A percentile compares a stretch with the other conserved stretches of the same genome.
Conservation (phyloP, 1,140 invertebrate species). For the Papilio polyxenes region DNA sequence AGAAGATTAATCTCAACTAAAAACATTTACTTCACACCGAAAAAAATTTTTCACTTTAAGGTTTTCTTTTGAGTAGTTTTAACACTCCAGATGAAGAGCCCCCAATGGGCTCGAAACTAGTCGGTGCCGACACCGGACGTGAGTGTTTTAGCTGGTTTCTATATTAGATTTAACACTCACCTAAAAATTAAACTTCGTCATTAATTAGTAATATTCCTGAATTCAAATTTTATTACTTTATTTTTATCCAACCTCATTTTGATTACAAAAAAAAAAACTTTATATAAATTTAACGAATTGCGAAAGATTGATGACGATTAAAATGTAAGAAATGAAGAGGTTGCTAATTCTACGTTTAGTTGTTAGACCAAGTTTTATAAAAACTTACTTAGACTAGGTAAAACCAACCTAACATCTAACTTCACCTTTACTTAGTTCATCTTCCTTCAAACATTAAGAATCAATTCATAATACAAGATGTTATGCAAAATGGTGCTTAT, state of each 20-base stretch:
- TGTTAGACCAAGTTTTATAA: background rate
- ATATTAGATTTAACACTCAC: no score
- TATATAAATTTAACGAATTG: background rate
- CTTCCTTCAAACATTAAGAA: background rate
- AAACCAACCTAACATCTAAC: background rate
- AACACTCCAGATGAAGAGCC: no score
- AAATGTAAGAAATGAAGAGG: background rate
- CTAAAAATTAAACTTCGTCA: no score
- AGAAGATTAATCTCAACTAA: background rate
- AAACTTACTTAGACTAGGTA: background rate
- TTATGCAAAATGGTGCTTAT: background rate
- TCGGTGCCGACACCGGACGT: no score
- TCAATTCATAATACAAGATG: background rate
- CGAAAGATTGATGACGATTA: background rate
- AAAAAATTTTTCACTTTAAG: background rate
- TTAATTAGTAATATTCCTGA: no score
- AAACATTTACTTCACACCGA: no score
- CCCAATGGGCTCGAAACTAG: no score
- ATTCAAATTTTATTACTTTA: no score
- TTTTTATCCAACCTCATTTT: no score
- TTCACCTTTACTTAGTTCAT: background rate
- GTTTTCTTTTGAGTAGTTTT: no score
- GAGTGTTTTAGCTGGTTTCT: no score
- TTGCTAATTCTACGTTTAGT: background rate
- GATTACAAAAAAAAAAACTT: background rate